Conservation (phyloP, 2,797 vertebrate species). For the Ibycter americanus region DNA sequence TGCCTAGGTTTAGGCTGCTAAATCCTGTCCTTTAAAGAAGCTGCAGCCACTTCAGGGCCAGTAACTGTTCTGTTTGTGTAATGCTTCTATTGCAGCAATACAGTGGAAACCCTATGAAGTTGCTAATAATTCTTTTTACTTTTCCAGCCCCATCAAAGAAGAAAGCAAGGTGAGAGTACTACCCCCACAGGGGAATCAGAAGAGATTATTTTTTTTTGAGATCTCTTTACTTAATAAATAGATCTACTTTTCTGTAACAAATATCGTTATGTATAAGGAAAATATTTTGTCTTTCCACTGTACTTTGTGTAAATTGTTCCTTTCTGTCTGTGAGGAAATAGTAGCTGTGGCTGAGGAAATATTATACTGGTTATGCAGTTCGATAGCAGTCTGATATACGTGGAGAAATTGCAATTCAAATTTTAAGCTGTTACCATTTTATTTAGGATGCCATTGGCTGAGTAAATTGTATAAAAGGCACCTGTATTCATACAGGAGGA, state of each 20-base stretch:
- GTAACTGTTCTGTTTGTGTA: background rate
- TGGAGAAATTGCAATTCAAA: background rate
- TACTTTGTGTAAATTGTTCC: background rate
- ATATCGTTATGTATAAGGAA: background rate
- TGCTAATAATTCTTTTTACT: conserved; percentile 28
- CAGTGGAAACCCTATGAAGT: background rate
- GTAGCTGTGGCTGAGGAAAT: background rate
- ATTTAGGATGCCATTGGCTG: background rate
- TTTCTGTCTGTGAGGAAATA: background rate
- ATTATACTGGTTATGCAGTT: background rate
- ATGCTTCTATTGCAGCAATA: background rate
- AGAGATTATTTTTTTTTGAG: background rate
- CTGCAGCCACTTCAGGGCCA: background rate
- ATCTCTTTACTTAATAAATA: background rate
- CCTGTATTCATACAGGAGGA: background rate
- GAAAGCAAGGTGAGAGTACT: conserved; percentile 49
- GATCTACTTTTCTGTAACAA: background rate
- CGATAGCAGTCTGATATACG: background rate
- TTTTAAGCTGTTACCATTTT: background rate
- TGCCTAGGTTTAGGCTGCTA: background rate
- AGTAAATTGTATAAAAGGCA: background rate
- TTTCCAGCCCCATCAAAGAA: conserved; percentile 40
- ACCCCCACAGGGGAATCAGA: background rate
- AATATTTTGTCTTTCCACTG: background rate
- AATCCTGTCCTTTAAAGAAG: background rate